phyloP scores from a whole-genome alignment of 2,113 vertebrate species.

The Kobus ellipsiprymnus region DNA sequence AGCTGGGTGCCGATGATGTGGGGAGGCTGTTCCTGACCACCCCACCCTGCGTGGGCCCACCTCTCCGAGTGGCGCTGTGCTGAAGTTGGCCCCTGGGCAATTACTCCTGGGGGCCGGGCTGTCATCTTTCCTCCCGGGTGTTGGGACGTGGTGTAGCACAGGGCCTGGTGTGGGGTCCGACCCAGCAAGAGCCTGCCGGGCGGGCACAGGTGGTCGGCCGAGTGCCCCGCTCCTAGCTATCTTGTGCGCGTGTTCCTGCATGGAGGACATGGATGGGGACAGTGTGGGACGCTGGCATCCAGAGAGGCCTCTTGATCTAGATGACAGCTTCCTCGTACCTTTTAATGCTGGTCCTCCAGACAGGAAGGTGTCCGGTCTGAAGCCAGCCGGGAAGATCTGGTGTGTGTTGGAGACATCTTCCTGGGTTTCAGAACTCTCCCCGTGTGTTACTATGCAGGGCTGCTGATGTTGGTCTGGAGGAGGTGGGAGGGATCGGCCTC shows the following conservation, averaged over 20 bases:
- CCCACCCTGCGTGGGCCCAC: neutral
- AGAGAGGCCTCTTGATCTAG: neutral
- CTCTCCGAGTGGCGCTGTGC: neutral
- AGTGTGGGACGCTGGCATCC: neutral
- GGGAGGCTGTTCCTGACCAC: neutral
- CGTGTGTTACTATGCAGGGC: neutral
- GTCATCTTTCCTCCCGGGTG: neutral
- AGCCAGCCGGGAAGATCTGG: neutral
- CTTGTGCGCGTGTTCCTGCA: fast-evolving
- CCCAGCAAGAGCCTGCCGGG: neutral
- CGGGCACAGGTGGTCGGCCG: fast-evolving
- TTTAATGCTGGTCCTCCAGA: neutral
- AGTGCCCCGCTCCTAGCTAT: fast-evolving
- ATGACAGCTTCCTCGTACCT: neutral
- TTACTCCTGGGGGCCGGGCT: neutral
- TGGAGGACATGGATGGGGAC: neutral
- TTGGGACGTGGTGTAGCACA: neutral
- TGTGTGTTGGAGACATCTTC: neutral
- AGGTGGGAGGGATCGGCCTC: neutral
- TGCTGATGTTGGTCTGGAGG: neutral
- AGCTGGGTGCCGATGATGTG: neutral
- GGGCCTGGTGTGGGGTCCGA: fast-evolving
- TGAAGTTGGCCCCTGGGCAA: neutral
- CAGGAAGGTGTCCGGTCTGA: neutral
- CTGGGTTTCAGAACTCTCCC: neutral